These are phyloP conservation scores for Drosophila teissieri DNA, from an alignment of 1,140 invertebrate species.

Conservation along the genomic window DNA sequence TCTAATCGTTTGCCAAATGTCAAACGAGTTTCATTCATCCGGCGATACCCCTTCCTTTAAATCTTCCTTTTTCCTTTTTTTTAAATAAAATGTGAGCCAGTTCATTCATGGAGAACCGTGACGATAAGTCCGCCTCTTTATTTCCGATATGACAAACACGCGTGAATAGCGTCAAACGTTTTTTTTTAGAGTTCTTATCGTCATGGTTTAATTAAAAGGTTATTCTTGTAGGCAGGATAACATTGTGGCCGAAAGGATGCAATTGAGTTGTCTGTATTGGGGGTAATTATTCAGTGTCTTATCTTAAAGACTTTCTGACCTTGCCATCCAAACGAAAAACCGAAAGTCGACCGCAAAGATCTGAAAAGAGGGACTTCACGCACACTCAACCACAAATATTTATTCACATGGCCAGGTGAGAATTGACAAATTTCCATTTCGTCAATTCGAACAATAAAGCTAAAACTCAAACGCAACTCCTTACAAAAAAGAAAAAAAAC, in stretches of 20 bases:
- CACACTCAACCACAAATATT: slow-evolving; percentile 53
- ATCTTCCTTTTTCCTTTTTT: background rate
- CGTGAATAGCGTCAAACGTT: slow-evolving; percentile 74
- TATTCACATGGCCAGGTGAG: slow-evolving; percentile 61
- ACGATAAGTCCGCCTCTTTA: slow-evolving; percentile 34
- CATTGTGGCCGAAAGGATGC: slow-evolving; percentile 22
- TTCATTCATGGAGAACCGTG: slow-evolving; percentile 26
- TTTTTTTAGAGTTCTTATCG: slow-evolving; percentile 37
- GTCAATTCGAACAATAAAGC: slow-evolving; percentile 75
- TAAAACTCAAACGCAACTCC: slow-evolving; percentile 25
- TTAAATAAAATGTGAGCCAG: slow-evolving; percentile 7
- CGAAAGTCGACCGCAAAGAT: slow-evolving; percentile 68
- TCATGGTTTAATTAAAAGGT: slow-evolving; percentile 84
- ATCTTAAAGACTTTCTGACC: slow-evolving; percentile 75
- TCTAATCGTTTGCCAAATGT: slow-evolving; percentile 79
- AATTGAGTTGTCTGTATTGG: slow-evolving; percentile 58
- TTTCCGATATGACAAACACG: slow-evolving; percentile 70
- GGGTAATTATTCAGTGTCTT: slow-evolving; percentile 26
- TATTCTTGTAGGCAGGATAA: slow-evolving; percentile 75
- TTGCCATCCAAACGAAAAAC: slow-evolving; percentile 52
- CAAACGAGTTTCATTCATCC: slow-evolving; percentile 67
- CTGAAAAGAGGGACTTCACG: slow-evolving; percentile 9
- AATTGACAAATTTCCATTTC: slow-evolving; percentile 82
- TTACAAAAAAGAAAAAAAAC: slow-evolving; percentile 8
- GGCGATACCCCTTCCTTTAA: slow-evolving; percentile 3